Evolutionary conservation across 2,888 invertebrate genomes (phyloP).

Genomic region (Scaptomyza cyrtandrae): DNA sequence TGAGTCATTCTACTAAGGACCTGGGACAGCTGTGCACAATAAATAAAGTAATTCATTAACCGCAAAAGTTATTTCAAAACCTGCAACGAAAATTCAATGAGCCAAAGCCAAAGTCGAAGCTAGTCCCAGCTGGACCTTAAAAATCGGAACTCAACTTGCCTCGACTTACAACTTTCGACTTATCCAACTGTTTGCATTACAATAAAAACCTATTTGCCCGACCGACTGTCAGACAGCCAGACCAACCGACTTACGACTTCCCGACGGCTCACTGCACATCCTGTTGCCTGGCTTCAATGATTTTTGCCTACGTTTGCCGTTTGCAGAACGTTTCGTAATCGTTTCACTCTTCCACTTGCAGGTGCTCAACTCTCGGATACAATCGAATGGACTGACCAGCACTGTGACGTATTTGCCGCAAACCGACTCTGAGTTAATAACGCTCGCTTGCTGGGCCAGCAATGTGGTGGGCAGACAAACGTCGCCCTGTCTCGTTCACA

Average conservation of each 20-base stretch:
- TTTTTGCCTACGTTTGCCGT: slow-evolving; percentile 61
- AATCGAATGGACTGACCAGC: slow-evolving; percentile 86
- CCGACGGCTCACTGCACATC: not conserved
- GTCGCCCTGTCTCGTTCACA: slow-evolving; percentile 92
- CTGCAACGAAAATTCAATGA: slow-evolving; percentile 52
- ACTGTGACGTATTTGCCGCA: slow-evolving; percentile 87
- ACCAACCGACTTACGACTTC: not conserved
- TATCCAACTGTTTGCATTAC: slow-evolving; percentile 64
- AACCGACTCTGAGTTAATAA: slow-evolving; percentile 89
- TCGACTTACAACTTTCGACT: slow-evolving; percentile 22
- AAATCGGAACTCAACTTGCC: slow-evolving; percentile 21
- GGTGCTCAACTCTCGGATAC: slow-evolving; percentile 85
- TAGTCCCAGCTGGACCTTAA: slow-evolving; percentile 27
- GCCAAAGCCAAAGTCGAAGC: slow-evolving; percentile 38
- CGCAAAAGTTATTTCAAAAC: slow-evolving; percentile 76
- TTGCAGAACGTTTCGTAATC: slow-evolving; percentile 38
- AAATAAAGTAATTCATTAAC: slow-evolving; percentile 79
- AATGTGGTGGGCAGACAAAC: slow-evolving; percentile 93
- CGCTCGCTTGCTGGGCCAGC: slow-evolving; percentile 94
- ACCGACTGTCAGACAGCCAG: not conserved
- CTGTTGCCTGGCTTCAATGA: slow-evolving; percentile 29
- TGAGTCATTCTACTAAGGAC: slow-evolving; percentile 29
- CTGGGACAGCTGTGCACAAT: slow-evolving; percentile 69
- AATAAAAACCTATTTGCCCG: slow-evolving; percentile 74
- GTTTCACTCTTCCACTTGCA: slow-evolving; percentile 52